Evolutionary conservation across 2,888 invertebrate genomes (phyloP).

Genomic region (Cryptocephalus primarius): DNA sequence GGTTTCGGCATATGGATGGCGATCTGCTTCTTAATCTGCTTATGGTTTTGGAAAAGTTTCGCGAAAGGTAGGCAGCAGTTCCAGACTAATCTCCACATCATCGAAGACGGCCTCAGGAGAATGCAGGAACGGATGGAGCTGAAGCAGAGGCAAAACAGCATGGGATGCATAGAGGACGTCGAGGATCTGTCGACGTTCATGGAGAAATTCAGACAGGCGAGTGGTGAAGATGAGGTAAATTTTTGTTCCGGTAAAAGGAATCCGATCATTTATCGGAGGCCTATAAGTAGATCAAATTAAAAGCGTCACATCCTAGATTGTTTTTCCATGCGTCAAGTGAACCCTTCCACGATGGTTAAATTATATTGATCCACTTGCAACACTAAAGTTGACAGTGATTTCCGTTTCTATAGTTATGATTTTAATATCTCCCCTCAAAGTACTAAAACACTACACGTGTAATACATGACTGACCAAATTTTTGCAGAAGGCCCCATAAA

Average conservation of each 20-base stretch:
- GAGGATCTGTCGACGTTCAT: conserved; percentile 16
- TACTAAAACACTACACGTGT: no score
- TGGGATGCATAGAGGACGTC: conserved; percentile 18
- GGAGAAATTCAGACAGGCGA: conserved; percentile 8
- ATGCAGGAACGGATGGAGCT: conserved; percentile 29
- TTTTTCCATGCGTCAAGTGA: no score
- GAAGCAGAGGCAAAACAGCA: conserved; percentile 20
- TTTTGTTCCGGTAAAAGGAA: neutral
- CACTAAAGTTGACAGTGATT: no score
- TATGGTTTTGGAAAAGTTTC: conserved; percentile 28
- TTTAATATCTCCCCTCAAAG: no score
- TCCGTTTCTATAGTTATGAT: no score
- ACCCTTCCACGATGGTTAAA: no score
- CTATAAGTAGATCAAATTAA: no score
- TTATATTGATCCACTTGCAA: no score
- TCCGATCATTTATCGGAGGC: no score
- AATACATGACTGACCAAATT: no score
- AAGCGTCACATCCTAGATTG: no score
- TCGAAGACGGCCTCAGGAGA: conserved; percentile 30
- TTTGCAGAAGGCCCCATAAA: no score
- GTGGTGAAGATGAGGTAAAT: neutral
- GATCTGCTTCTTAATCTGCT: conserved; percentile 25
- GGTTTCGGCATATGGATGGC: conserved; percentile 24
- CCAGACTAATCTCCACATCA: conserved; percentile 28
- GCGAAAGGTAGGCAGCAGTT: conserved; percentile 26